Conservation (phyloP, 2,113 vertebrate species). For the Ivindomyrus marchei region DNA sequence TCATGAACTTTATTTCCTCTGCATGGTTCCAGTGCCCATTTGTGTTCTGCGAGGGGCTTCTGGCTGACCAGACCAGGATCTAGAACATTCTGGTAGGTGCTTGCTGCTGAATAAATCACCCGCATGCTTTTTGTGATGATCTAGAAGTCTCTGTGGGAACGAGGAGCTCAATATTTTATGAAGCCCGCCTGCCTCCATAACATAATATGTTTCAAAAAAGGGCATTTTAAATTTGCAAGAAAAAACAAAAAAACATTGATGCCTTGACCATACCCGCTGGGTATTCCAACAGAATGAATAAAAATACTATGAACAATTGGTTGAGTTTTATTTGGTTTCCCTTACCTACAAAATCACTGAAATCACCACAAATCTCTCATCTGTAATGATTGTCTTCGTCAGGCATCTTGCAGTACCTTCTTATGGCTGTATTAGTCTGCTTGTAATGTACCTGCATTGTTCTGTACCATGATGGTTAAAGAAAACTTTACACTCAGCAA, state of each 20-base stretch:
- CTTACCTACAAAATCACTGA: not conserved
- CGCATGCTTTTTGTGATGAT: not conserved
- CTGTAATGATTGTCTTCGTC: not conserved
- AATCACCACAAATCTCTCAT: not conserved
- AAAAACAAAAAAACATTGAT: not conserved
- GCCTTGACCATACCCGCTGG: not conserved
- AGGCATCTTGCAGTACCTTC: not conserved
- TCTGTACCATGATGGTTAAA: not conserved
- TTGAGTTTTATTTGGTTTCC: not conserved
- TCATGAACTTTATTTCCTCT: not conserved
- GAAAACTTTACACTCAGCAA: not conserved
- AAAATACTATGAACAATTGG: not conserved
- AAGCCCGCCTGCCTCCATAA: not conserved
- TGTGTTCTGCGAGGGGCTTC: not conserved
- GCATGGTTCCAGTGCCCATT: not conserved
- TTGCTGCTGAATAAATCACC: constrained; percentile 6
- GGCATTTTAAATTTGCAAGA: not conserved
- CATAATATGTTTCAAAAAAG: not conserved
- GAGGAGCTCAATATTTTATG: constrained; percentile 6
- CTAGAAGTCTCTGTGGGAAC: not conserved
- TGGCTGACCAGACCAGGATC: not conserved
- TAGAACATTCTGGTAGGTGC: not conserved
- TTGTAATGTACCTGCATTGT: not conserved
- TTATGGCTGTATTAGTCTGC: not conserved
- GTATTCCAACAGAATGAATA: not conserved